Evolutionary conservation across 1,140 invertebrate species (phyloP), one percentile per base, ranked within the genome.

Genomic region (Macrosteles quadrilineatus): DNA sequence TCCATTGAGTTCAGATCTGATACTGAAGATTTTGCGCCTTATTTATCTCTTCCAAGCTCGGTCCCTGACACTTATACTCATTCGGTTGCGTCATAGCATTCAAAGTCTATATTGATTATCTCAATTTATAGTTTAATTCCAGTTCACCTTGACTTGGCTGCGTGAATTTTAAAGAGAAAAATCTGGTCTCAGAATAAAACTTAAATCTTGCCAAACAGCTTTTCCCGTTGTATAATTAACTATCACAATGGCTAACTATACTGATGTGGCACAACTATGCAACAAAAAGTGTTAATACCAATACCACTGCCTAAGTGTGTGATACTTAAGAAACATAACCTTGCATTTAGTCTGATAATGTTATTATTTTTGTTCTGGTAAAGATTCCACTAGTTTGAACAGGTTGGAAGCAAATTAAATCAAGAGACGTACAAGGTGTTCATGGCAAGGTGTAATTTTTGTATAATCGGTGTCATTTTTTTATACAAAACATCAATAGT

Each of bases 1-100:
- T 68, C 27, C 21, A 59, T 68, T 25, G 67, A 68, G 29, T 68
- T 68, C 45, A 27, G 9, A 43, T 68, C 67, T 21, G 45, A 53
- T 9, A 40, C 31, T 19, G 32, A 45, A 6, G 65, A 67, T 45
- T 32, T 31, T 31, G 27, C 32, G 9, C 32, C 59, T 31, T 29
- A 32, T 17, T 40, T 32, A 11, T 32, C 29, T 29, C 31, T 64
- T n/a, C 25, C 57, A 30, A 63, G 17, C 29, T 43, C 43, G 36
- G 27, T 19, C 12, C 19, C 36, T 19, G 21, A 31, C 43, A 23
- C 27, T 47, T 14, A 4, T 19, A 55, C 68, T 40, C 21, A 9
- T 59, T 69, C 31, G 17, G 19, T 69, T 19, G 68, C 29, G 30
- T 64, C 59, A 14, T 19, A 40, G 19, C 29, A 19, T 21, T 32